Evolutionary conservation across 2,888 invertebrate species (phyloP), one percentile per base, ranked within the genome.

Genomic region (Polylopha cassiicola): DNA sequence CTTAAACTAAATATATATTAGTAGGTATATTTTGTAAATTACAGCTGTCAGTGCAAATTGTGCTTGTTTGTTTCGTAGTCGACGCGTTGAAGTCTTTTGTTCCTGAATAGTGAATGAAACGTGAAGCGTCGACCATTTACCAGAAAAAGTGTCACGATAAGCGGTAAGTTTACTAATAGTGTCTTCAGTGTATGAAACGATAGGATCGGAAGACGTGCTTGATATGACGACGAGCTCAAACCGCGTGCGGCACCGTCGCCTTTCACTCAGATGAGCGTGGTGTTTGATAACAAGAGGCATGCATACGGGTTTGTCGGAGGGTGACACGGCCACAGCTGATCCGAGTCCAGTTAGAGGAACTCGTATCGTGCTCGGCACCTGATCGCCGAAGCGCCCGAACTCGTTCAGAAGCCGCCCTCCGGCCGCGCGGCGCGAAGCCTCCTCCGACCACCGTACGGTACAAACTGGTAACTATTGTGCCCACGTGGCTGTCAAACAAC

Each of bases 291-390:
- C 22, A 29, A 34, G 22, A 18, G 33, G 18, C n/a, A 18, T 13
- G 26, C 20, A 34, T 26, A 34, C 24, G 24, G 14, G 26, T 34
- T 17, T 14, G 13, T 18, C 18, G n/a, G 63, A 68, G 69, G 69
- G 64, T 66, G 63, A 63, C 56, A 55, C 65, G 61, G 65, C 60
- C 73, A 71, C 82, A 82, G 82, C 81, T 84, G 82, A 80, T 78
- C 61, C 61, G 58, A 76, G 73, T 80, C 80, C 82, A 80, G 84
- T 84, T 82, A 84, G 82, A 79, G 75, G 81, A 79, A 82, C 82
- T 64, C 73, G 82, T 80, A 77, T 79, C 72, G 70, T 74, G 75
- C n/a, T n/a, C 74, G 76, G 76, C 79, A 82, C 80, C 79, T 79
- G 80, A 79, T 68, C 67, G 73, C 61, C 70, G 71, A 75, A 78